Conservation (phyloP, 2,113 vertebrate species). For the Serilophus lunatus region DNA sequence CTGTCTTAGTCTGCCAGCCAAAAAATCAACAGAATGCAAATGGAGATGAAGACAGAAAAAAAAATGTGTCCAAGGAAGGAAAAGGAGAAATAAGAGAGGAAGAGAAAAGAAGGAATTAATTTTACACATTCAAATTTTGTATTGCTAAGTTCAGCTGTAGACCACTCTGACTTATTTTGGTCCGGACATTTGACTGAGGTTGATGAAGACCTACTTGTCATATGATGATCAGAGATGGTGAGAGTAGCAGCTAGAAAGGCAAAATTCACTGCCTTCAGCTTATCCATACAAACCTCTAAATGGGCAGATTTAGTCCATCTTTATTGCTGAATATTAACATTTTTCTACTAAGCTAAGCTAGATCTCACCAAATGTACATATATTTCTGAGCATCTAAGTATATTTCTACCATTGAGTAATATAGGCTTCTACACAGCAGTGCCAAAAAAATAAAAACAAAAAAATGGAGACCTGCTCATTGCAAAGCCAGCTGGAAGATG, state of each 20-base stretch:
- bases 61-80: neutral
- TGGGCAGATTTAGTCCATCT: neutral
- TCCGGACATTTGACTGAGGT: neutral
- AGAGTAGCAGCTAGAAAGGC: neutral
- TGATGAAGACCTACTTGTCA: neutral
- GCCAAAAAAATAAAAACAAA: neutral
- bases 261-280: neutral
- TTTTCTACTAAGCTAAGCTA: neutral
- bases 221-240: neutral
- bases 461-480: neutral
- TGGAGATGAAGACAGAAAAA: neutral
- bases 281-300: neutral
- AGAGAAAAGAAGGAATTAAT: neutral
- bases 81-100: neutral
- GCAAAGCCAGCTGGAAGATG: neutral
- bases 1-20: neutral
- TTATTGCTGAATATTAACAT: neutral
- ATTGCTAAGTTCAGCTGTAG: neutral
- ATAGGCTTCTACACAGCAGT: neutral
- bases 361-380: neutral
- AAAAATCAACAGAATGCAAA: neutral
- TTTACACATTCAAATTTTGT: neutral
- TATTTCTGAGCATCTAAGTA: neutral
- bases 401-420: neutral
- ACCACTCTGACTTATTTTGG: neutral